phyloP scores from a whole-genome alignment of 2,797 vertebrate species.

The Lophius americanus region DNA sequence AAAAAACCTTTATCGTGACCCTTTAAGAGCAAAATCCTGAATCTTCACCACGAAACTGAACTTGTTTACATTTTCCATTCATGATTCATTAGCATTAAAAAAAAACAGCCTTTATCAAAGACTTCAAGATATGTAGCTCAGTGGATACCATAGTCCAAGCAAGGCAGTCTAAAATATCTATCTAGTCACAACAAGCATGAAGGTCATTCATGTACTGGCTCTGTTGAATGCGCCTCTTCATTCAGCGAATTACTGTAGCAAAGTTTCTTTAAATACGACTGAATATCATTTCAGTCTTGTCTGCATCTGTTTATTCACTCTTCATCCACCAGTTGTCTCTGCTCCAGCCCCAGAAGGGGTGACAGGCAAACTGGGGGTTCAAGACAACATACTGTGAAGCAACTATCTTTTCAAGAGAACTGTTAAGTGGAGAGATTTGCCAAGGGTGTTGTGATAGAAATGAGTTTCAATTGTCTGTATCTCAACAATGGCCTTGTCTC shows the following conservation, averaged over 20 bases:
- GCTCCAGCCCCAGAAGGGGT: not conserved
- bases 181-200: constrained; percentile 4
- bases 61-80: constrained; percentile 8
- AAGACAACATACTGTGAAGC: not conserved
- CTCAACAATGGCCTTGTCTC: not conserved
- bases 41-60: not conserved
- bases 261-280: constrained; percentile 6
- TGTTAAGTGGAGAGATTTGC: not conserved
- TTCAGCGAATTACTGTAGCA: constrained; percentile 14
- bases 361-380: not conserved
- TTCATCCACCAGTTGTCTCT: not conserved
- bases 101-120: not conserved
- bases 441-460: not conserved
- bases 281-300: not conserved
- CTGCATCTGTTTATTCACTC: constrained; percentile 1
- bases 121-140: not conserved
- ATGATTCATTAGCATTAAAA: not conserved
- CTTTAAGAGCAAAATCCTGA: not conserved
- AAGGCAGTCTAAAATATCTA: constrained; percentile 2
- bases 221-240: constrained; percentile 38
- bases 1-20: not conserved
- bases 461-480: constrained; percentile 15
- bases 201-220: constrained; percentile 31
- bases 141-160: constrained; percentile 10
- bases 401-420: not conserved